Evolutionary conservation across 2,888 invertebrate genomes (phyloP).

Genomic region (Coelopa pilipes): DNA sequence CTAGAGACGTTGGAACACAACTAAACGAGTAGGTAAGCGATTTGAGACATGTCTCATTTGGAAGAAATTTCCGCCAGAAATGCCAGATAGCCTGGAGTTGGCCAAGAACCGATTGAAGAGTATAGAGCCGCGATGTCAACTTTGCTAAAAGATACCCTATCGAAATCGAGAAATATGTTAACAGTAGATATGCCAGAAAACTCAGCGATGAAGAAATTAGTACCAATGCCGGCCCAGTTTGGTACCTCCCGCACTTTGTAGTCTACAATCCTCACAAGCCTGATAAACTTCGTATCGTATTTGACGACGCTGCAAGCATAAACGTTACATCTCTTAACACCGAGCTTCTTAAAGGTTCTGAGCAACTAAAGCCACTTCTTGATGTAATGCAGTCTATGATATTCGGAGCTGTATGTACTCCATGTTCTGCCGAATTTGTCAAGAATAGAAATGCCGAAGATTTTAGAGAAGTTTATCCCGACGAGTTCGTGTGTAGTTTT

Average conservation of each 20-base stretch:
- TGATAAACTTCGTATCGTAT: conserved; percentile 50
- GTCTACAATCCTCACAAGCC: conserved; percentile 51
- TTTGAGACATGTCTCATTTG: conserved; percentile 30
- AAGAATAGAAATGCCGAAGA: conserved; percentile 22
- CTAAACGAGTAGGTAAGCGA: conserved; percentile 17
- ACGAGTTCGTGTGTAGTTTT: conserved; percentile 17
- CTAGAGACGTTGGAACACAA: conserved; percentile 2
- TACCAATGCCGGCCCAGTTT: conserved; percentile 28
- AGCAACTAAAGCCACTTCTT: conserved; percentile 41
- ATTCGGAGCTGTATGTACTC: conserved; percentile 40
- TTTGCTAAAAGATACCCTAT: not conserved
- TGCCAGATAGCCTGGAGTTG: not conserved
- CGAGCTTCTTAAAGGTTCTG: conserved; percentile 51
- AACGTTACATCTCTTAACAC: conserved; percentile 50
- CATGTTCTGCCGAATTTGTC: conserved; percentile 33
- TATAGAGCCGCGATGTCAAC: not conserved
- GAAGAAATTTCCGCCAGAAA: not conserved
- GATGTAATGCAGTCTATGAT: conserved; percentile 45
- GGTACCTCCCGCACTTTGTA: conserved; percentile 54
- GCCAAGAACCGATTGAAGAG: not conserved
- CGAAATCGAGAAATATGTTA: conserved; percentile 43
- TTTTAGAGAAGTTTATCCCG: not conserved
- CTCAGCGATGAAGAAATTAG: conserved; percentile 8
- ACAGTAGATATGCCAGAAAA: conserved; percentile 43
- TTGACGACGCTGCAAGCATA: conserved; percentile 53